Conservation (phyloP, 2,113 vertebrate species). For the Galeopterus variegatus region DNA sequence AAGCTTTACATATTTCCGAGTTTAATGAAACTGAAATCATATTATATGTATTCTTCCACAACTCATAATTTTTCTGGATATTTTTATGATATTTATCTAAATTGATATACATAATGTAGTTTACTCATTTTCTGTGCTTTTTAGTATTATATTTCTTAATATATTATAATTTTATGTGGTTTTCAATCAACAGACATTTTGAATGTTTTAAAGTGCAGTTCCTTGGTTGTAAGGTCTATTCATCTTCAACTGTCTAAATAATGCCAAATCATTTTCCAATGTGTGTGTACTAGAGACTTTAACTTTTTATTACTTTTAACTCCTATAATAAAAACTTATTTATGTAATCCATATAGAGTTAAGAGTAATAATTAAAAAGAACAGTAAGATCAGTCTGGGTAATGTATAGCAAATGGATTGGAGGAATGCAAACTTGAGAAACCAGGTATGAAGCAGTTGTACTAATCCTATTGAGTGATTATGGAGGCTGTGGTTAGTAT, state of each 20-base stretch:
- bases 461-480: not conserved
- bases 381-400: not conserved
- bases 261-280: not conserved
- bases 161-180: not conserved
- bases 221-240: not conserved
- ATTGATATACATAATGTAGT: not conserved
- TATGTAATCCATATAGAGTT: not conserved
- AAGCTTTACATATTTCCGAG: not conserved
- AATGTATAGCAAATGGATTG: not conserved
- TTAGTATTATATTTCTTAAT: not conserved
- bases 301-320: not conserved
- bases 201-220: not conserved
- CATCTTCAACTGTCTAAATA: not conserved
- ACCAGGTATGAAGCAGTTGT: not conserved
- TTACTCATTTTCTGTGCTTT: not conserved
- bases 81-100: not conserved
- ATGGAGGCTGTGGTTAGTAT: too few relatives aligned
- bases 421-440: not conserved
- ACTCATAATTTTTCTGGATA: not conserved
- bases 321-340: not conserved
- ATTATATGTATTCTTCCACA: not conserved
- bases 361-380: not conserved
- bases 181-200: not conserved
- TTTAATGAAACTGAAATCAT: constrained; percentile 15
- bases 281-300: not conserved